Conservation (phyloP, 2,113 vertebrate species). For the Leptobrachium ailaonicum region DNA sequence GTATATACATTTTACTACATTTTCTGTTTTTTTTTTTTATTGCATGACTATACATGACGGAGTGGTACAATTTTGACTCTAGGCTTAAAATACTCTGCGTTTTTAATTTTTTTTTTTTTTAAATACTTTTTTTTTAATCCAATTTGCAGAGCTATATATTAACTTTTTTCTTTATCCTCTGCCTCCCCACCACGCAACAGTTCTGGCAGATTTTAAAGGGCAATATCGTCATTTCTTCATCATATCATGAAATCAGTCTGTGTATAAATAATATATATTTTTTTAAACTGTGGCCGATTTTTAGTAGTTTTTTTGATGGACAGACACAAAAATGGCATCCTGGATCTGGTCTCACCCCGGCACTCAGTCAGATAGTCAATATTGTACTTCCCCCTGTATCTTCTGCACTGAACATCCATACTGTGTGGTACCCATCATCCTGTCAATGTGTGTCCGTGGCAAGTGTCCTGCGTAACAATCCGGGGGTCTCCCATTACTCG, state of each 20-base stretch:
- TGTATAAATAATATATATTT: too few species aligned
- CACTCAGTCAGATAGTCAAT: slow-evolving; percentile 72
- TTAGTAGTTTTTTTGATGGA: too few species aligned
- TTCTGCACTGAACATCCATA: slow-evolving; percentile 65
- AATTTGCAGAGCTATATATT: too few species aligned
- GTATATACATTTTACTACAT: slow-evolving; percentile 69
- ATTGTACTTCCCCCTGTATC: slow-evolving; percentile 80
- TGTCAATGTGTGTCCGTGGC: not conserved
- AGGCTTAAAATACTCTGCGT: not conserved
- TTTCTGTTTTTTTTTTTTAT: slow-evolving; percentile 60
- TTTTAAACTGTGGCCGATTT: too few species aligned
- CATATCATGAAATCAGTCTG: too few species aligned
- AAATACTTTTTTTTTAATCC: too few species aligned
- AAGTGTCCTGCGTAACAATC: not conserved
- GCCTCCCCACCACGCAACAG: too few species aligned
- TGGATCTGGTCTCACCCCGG: slow-evolving; percentile 8
- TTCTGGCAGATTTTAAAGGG: too few species aligned
- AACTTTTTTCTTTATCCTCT: too few species aligned
- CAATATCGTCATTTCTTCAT: too few species aligned
- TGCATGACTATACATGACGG: slow-evolving; percentile 73
- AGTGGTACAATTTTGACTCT: slow-evolving; percentile 80
- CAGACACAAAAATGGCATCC: too few species aligned
- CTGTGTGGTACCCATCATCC: slow-evolving; percentile 14
- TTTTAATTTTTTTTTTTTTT: too few species aligned
- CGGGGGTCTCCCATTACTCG: not conserved